phyloP scores from a whole-genome alignment of 2,113 vertebrate genomes.

The Cebidichthys violaceus region DNA sequence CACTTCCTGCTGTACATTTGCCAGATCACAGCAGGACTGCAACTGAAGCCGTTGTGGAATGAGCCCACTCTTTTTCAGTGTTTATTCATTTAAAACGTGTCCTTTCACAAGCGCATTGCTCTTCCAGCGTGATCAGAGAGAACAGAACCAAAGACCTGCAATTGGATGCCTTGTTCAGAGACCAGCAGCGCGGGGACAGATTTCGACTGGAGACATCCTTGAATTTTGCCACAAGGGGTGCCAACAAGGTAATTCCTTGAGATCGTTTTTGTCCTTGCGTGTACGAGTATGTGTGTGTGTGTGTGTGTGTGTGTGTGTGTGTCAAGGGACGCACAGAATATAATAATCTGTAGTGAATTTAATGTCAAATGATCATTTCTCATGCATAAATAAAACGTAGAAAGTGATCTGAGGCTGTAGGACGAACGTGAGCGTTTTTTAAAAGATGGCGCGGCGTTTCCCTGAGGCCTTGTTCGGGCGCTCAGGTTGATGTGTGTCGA shows the following conservation, averaged over 20 bases:
- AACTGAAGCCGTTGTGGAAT: background rate
- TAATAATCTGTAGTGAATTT: background rate
- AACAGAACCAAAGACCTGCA: background rate
- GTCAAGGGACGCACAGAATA: background rate
- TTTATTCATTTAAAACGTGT: background rate
- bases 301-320: slow-evolving; percentile 4
- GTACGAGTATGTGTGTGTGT: background rate
- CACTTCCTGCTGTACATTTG: background rate
- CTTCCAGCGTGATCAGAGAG: slow-evolving; percentile 2
- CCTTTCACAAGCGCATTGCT: slow-evolving; percentile 3
- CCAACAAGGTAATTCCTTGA: slow-evolving; percentile 25
- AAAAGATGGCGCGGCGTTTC: slow-evolving; percentile 18
- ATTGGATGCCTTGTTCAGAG: slow-evolving; percentile 26
- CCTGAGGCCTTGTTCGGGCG: slow-evolving; percentile 34
- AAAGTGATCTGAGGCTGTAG: slow-evolving; percentile 11
- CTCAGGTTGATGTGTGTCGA: slow-evolving; percentile 42
- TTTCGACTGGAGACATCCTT: slow-evolving; percentile 40
- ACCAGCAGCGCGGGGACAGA: slow-evolving; percentile 30
- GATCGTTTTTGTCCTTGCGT: slow-evolving; percentile 17
- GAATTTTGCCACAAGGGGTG: slow-evolving; percentile 29
- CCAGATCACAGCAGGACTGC: background rate
- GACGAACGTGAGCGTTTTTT: slow-evolving; percentile 46
- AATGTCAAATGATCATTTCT: background rate
- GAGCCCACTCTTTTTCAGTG: background rate
- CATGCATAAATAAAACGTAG: background rate